phyloP scores from a whole-genome alignment of 2,888 invertebrate genomes.

The Strigamia transsilvanica region DNA sequence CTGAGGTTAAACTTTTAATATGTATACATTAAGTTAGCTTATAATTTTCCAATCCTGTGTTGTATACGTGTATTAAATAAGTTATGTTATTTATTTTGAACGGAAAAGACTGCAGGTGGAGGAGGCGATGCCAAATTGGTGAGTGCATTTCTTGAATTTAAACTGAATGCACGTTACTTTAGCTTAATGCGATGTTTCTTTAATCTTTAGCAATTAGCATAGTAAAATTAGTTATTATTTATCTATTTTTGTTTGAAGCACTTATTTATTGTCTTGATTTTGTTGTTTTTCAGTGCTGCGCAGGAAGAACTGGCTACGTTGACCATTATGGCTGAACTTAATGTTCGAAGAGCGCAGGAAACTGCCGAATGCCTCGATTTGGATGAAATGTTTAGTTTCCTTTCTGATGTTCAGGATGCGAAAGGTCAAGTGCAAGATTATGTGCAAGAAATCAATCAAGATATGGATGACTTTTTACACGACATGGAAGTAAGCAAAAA shows the following conservation, averaged over 20 bases:
- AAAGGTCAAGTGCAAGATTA: conserved; percentile 74
- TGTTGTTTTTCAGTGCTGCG: conserved; percentile 57
- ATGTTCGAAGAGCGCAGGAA: conserved; percentile 69
- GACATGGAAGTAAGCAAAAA: conserved; percentile 57
- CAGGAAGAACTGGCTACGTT: conserved; percentile 70
- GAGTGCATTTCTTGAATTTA: conserved; percentile 64
- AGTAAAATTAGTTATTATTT: neutral
- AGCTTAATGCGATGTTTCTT: neutral
- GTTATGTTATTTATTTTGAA: conserved; percentile 50
- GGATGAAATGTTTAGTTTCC: conserved; percentile 88
- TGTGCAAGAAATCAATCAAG: conserved; percentile 59
- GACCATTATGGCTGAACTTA: conserved; percentile 77
- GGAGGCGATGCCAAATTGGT: conserved; percentile 63
- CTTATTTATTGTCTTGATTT: conserved; percentile 2
- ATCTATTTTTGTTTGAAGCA: neutral
- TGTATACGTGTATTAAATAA: conserved; percentile 1
- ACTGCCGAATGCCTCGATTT: conserved; percentile 72
- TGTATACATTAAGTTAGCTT: neutral
- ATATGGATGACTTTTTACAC: conserved; percentile 59
- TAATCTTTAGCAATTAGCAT: too few species aligned
- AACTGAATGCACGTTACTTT: conserved; percentile 59
- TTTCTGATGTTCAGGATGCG: conserved; percentile 76
- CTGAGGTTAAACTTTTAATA: too few species aligned
- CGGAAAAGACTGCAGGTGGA: conserved; percentile 45
- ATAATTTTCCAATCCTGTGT: neutral